Percentiles rank a stretch among this genome's conserved stretches.
Evolutionary conservation across 2,888 invertebrate genomes (phyloP).

Genomic region (Isoperla grammatica): DNA sequence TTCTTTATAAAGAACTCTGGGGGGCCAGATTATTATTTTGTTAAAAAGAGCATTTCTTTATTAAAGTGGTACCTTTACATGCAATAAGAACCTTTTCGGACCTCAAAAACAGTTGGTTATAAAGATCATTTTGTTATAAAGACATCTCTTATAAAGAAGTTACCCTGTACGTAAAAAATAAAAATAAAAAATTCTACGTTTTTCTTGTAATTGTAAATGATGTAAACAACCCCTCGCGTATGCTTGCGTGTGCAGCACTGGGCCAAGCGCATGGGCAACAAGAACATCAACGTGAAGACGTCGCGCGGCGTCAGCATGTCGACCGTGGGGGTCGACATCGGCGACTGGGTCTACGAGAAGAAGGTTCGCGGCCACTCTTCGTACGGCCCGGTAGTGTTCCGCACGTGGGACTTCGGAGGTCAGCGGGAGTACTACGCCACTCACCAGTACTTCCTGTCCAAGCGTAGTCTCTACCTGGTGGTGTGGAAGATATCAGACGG

Average conservation of each 20-base stretch:
- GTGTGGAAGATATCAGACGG: conserved; percentile 94
- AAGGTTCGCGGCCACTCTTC: conserved; percentile 66
- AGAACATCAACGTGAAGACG: conserved; percentile 68
- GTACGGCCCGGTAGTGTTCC: conserved; percentile 78
- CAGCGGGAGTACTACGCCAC: conserved; percentile 98
- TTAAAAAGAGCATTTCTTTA: too few relatives aligned
- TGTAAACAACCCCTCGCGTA: too few relatives aligned
- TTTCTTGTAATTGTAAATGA: too few relatives aligned
- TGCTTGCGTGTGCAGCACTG: conserved; percentile 63
- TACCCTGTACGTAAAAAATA: too few relatives aligned
- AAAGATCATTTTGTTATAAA: too few relatives aligned
- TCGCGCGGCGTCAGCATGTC: conserved; percentile 79
- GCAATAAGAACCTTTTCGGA: too few relatives aligned
- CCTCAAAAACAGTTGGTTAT: too few relatives aligned
- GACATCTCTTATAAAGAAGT: too few relatives aligned
- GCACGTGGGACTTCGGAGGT: conserved; percentile 99
- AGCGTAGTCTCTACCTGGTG: conserved; percentile 89
- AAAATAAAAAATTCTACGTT: too few relatives aligned
- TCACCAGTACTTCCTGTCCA: conserved; percentile 96
- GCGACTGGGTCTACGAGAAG: conserved; percentile 89
- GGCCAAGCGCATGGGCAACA: conserved; percentile 93
- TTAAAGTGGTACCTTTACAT: too few relatives aligned
- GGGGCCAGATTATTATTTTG: too few relatives aligned
- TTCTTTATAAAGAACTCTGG: too few relatives aligned
- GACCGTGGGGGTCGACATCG: conserved; percentile 96